Conservation (phyloP, 2,113 vertebrate species). For the Abramis brama region DNA sequence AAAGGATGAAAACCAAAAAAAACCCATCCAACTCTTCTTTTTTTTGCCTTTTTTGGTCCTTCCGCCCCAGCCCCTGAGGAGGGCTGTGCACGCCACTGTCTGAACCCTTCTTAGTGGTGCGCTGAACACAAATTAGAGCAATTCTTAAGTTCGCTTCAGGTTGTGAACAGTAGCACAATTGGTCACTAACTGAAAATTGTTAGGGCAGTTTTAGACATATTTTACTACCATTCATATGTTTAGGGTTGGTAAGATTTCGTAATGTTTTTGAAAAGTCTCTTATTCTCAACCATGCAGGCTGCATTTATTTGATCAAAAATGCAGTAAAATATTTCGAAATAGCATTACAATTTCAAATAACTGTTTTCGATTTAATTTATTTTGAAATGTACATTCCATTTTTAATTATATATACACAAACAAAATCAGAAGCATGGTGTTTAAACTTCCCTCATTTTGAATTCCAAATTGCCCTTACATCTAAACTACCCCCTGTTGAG, state of each 20-base stretch:
- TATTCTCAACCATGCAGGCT: neutral
- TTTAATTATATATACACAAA: too few species aligned
- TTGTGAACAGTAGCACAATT: neutral
- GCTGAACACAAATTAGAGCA: neutral
- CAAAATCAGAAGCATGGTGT: neutral
- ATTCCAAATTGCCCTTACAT: neutral
- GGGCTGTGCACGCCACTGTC: neutral
- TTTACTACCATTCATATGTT: neutral
- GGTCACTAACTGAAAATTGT: neutral
- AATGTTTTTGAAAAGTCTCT: too few species aligned
- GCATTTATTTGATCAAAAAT: neutral
- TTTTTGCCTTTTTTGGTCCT: too few species aligned
- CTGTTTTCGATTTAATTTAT: too few species aligned
- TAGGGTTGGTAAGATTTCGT: neutral
- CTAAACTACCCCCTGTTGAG: conserved; percentile 3
- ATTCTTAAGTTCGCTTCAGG: neutral
- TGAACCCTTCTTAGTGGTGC: neutral
- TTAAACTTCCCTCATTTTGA: neutral
- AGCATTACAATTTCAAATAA: neutral
- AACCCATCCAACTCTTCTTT: too few species aligned
- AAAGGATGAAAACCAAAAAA: too few species aligned
- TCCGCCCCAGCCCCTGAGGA: too few species aligned
- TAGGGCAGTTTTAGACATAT: neutral
- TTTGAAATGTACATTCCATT: too few species aligned
- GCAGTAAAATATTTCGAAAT: neutral